Evolutionary conservation across 2,888 invertebrate genomes (phyloP).

Genomic region (Hermaeophaga mercurialis): DNA sequence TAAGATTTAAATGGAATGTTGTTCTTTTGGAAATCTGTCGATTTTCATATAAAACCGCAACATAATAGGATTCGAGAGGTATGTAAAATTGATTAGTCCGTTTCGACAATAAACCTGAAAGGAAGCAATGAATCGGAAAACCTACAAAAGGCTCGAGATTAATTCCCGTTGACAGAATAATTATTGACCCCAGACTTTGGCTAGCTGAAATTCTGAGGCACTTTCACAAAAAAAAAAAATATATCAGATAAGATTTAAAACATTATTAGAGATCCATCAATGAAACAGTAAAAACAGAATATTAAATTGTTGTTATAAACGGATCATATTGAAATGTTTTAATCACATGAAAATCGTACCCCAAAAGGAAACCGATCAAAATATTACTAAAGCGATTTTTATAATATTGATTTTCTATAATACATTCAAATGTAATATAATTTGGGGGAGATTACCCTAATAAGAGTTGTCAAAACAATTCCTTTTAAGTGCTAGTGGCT

Average conservation of each 20-base stretch:
- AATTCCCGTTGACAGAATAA: constrained; percentile 52
- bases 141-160: constrained; percentile 46
- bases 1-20: background rate
- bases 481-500: background rate
- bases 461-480: background rate
- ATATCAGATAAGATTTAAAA: too few species aligned
- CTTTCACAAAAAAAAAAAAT: too few species aligned
- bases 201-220: constrained; percentile 19
- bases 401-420: too few species aligned
- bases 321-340: too few species aligned
- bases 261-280: too few species aligned
- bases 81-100: constrained; percentile 42
- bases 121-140: constrained; percentile 45
- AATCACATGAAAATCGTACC: too few species aligned
- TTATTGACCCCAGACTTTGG: constrained; percentile 39
- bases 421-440: too few species aligned
- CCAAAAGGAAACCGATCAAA: too few species aligned
- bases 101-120: constrained; percentile 38
- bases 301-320: too few species aligned
- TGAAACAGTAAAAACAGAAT: too few species aligned
- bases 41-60: constrained; percentile 6
- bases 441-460: background rate
- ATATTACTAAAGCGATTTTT: too few species aligned
- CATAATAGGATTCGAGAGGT: constrained; percentile 40
- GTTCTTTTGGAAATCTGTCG: background rate